phyloP scores from a whole-genome alignment of 2,113 vertebrate genomes.

The Heptranchias perlo region DNA sequence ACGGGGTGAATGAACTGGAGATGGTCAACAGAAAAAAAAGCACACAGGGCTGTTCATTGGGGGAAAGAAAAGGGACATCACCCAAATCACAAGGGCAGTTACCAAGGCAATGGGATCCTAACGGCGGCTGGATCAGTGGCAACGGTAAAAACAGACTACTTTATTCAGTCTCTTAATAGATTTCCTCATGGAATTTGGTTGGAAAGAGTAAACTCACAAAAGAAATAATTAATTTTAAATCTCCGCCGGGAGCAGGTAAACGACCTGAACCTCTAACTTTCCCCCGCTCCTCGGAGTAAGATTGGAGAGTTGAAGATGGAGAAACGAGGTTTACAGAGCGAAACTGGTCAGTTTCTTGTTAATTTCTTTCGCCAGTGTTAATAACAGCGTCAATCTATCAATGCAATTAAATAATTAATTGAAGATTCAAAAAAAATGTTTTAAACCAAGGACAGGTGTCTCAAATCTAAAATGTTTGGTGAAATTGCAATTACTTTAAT shows the following conservation, averaged over 20 bases:
- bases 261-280: not conserved
- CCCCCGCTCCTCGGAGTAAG: no score
- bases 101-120: not conserved
- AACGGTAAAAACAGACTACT: not conserved
- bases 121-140: not conserved
- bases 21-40: not conserved
- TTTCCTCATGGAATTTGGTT: not conserved
- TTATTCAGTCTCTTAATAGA: not conserved
- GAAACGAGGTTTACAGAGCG: no score
- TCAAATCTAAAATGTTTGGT: not conserved
- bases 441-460: no score
- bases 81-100: not conserved
- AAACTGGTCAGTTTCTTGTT: no score
- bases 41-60: no score
- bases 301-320: not conserved
- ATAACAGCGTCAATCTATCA: no score
- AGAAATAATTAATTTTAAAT: not conserved
- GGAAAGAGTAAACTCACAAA: not conserved
- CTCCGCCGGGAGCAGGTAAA: not conserved
- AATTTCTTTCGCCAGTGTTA: no score
- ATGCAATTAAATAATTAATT: not conserved
- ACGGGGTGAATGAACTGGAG: not conserved
- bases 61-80: not conserved
- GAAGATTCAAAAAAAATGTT: not conserved
- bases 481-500: not conserved